Percentiles rank a stretch among this genome's conserved stretches.
phyloP scores from a whole-genome alignment of 2,113 vertebrate species.

The Leptobrachium ailaonicum region DNA sequence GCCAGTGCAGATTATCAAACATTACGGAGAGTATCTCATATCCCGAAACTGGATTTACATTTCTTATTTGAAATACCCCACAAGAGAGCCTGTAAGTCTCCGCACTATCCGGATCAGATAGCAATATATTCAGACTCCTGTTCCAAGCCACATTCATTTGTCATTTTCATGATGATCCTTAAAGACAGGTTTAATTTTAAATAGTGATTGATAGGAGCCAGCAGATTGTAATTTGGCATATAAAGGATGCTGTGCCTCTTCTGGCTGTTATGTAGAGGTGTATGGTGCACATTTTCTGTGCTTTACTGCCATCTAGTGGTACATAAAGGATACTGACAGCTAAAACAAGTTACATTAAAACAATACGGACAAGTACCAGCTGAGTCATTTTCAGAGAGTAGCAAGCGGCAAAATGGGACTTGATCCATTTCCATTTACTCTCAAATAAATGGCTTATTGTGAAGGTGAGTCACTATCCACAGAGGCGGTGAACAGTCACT shows the following conservation, averaged over 20 bases:
- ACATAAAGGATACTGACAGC: too few relatives aligned
- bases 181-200: slow-evolving; percentile 26
- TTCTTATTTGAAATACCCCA: neutral
- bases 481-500: too few relatives aligned
- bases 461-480: too few relatives aligned
- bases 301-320: slow-evolving; percentile 35
- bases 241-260: neutral
- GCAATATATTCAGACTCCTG: slow-evolving; percentile 8
- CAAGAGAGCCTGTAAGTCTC: neutral
- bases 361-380: too few relatives aligned
- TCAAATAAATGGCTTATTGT: too few relatives aligned
- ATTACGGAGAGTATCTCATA: too few relatives aligned
- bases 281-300: neutral
- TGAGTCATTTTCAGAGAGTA: too few relatives aligned
- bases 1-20: too few relatives aligned
- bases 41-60: too few relatives aligned
- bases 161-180: slow-evolving; percentile 22
- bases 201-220: slow-evolving; percentile 23
- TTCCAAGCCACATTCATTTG: slow-evolving; percentile 15
- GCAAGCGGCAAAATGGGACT: too few relatives aligned
- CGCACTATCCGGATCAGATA: slow-evolving; percentile 3
- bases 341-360: too few relatives aligned
- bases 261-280: neutral
- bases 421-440: too few relatives aligned
- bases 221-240: neutral